Conservation (phyloP, 2,113 vertebrate genomes). For the Bufo bufo region DNA sequence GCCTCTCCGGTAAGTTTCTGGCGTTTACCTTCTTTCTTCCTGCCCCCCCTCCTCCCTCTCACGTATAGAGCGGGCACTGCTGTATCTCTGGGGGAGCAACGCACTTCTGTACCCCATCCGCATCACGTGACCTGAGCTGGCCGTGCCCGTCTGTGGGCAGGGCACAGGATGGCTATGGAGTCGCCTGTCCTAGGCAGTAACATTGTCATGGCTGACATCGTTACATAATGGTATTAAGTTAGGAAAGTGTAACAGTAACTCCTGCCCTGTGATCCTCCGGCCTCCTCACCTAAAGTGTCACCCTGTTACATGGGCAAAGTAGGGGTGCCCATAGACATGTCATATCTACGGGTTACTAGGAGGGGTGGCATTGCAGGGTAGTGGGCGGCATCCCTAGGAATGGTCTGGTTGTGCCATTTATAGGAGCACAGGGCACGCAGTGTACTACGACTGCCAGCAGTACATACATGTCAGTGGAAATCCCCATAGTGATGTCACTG, state of each 20-base stretch:
- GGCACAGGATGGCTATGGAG: not conserved
- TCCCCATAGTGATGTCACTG: too few species aligned
- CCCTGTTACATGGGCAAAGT: not conserved
- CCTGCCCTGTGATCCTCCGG: not conserved
- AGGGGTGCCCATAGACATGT: not conserved
- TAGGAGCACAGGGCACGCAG: too few species aligned
- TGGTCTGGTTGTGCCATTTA: too few species aligned
- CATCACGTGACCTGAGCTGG: conserved; percentile 37
- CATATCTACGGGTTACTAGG: too few species aligned
- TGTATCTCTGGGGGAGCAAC: not conserved
- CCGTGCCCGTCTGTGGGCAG: not conserved
- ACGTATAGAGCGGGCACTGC: not conserved
- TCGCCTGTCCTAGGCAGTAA: not conserved
- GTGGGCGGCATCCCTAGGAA: too few species aligned
- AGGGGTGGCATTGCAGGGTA: too few species aligned
- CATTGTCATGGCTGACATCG: not conserved
- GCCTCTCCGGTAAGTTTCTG: conserved; percentile 42
- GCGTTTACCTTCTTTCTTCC: not conserved
- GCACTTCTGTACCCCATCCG: not conserved
- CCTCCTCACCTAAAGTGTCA: not conserved
- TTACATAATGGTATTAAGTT: not conserved
- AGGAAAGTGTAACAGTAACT: not conserved
- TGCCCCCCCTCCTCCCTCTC: not conserved
- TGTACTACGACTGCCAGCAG: too few species aligned
- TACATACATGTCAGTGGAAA: too few species aligned